Evolutionary conservation across 2,888 invertebrate genomes (phyloP).

Genomic region (Pristionchus japonicus): DNA sequence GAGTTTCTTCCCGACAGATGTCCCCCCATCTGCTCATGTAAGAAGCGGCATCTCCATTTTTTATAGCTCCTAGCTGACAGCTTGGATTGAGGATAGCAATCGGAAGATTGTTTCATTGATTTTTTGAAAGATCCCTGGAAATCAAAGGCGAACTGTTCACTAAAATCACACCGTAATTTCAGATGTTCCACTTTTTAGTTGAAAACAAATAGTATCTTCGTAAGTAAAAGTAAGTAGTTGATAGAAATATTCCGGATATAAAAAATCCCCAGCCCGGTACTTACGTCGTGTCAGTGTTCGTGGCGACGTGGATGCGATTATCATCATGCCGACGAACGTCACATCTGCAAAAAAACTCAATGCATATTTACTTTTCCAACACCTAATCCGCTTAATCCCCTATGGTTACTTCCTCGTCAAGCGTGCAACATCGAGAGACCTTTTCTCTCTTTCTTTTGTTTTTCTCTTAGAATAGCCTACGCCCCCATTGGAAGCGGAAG

Average conservation of each 20-base stretch:
- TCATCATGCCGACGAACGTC: slow-evolving; percentile 41
- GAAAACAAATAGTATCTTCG: too few species aligned
- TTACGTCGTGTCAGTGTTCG: slow-evolving; percentile 46
- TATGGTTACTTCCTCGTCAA: neutral
- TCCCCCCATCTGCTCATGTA: neutral
- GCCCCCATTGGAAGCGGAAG: neutral
- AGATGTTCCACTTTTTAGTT: too few species aligned
- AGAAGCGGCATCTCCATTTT: neutral
- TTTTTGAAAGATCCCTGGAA: too few species aligned
- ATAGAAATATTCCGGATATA: too few species aligned
- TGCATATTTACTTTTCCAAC: neutral
- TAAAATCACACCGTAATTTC: too few species aligned
- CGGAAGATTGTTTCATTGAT: too few species aligned
- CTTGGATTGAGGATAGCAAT: neutral
- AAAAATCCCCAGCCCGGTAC: too few species aligned
- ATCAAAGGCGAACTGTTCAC: too few species aligned
- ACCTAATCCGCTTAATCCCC: neutral
- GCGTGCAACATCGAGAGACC: neutral
- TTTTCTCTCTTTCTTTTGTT: neutral
- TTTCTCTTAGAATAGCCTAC: neutral
- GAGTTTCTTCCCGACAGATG: neutral
- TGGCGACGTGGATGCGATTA: slow-evolving; percentile 40
- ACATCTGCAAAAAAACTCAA: slow-evolving; percentile 6
- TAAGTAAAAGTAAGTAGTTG: too few species aligned
- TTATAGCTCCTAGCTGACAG: neutral